phyloP scores from a whole-genome alignment of 2,797 vertebrate species.

The Girardinus metallicus region DNA sequence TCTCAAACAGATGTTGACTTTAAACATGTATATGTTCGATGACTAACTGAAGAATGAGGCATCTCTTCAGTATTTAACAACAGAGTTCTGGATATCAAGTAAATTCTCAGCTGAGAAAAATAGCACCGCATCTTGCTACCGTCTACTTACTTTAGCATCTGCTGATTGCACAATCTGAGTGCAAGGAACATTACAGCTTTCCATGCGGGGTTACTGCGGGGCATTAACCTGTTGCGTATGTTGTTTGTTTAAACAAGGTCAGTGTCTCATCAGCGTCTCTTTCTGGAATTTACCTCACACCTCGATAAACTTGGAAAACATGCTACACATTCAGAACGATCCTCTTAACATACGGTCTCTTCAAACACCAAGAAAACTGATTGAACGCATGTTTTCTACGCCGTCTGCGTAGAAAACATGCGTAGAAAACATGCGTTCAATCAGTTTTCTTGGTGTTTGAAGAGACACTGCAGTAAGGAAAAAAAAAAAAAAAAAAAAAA shows the following conservation, averaged over 20 bases:
- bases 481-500: too few relatives aligned
- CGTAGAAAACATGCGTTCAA: background rate
- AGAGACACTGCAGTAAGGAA: background rate
- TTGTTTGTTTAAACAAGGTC: slow-evolving; percentile 16
- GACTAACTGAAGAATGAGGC: background rate
- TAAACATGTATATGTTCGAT: background rate
- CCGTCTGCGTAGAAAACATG: too few relatives aligned
- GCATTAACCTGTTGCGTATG: slow-evolving; percentile 15
- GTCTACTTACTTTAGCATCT: background rate
- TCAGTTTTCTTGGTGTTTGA: background rate
- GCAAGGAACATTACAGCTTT: background rate
- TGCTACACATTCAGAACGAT: background rate
- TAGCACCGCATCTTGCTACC: background rate
- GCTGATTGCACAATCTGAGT: background rate
- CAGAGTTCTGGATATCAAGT: background rate
- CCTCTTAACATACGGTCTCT: background rate
- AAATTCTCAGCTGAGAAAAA: background rate
- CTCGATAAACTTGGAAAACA: background rate
- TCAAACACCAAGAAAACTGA: too few relatives aligned
- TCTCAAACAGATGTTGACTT: background rate
- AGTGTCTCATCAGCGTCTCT: background rate
- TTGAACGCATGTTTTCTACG: too few relatives aligned
- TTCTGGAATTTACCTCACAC: background rate
- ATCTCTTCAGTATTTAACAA: background rate
- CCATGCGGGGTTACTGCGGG: slow-evolving; percentile 27